phyloP scores from a whole-genome alignment of 2,113 vertebrate species.

The Apteryx mantelli region DNA sequence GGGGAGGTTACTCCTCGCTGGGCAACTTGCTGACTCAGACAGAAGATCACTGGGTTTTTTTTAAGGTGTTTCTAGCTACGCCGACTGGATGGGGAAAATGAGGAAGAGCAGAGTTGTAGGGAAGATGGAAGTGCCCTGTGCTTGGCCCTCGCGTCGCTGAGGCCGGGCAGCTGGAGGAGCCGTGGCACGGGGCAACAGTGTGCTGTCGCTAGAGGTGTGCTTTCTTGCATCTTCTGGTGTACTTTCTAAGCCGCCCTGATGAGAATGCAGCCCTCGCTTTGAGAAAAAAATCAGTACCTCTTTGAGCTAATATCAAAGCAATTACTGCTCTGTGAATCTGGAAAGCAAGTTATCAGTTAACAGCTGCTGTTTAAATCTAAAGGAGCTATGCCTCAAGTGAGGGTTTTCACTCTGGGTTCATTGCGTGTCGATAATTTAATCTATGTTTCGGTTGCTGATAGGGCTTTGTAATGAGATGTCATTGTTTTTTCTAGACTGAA shows the following conservation, averaged over 20 bases:
- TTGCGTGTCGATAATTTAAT: not conserved
- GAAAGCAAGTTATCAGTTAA: not conserved
- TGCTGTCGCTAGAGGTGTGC: not conserved
- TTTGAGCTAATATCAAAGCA: not conserved
- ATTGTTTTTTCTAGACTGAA: not conserved
- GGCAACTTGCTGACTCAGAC: not conserved
- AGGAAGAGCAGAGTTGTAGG: not conserved
- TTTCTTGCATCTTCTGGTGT: not conserved
- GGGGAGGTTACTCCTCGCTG: not conserved
- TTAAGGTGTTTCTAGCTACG: not conserved
- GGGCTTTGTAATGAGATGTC: not conserved
- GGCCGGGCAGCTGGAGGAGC: rapidly evolving
- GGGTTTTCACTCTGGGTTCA: not conserved
- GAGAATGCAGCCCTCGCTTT: rapidly evolving
- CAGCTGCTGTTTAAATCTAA: not conserved
- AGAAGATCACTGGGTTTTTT: not conserved
- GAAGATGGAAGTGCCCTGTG: not conserved
- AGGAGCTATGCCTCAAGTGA: not conserved
- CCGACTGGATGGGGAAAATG: rapidly evolving
- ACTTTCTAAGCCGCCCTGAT: not conserved
- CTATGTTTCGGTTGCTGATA: not conserved
- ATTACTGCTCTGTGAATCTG: not conserved
- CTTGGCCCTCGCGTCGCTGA: not conserved
- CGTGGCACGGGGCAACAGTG: not conserved
- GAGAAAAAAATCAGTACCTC: not conserved